phyloP scores from a whole-genome alignment of 2,797 vertebrate species.

The Melanotaenia parkinsoni region DNA sequence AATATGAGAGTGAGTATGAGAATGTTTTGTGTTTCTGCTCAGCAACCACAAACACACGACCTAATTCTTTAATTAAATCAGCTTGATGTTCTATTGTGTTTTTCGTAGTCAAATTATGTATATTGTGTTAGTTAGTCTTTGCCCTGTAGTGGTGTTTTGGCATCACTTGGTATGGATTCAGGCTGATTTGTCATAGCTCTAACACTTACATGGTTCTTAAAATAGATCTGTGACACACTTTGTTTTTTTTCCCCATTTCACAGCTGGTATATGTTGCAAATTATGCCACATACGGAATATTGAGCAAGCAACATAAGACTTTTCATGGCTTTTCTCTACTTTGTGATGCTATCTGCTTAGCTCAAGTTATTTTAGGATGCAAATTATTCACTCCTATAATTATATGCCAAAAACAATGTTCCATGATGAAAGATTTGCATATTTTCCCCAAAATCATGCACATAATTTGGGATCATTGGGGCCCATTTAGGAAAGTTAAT shows the following conservation, averaged over 20 bases:
- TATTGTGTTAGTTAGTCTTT: slow-evolving; percentile 33
- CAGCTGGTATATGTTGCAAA: slow-evolving; percentile 21
- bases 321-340: not conserved
- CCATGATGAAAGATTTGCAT: not conserved
- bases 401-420: not conserved
- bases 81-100: slow-evolving; percentile 53
- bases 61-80: slow-evolving; percentile 71
- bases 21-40: slow-evolving; percentile 45
- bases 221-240: slow-evolving; percentile 21
- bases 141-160: slow-evolving; percentile 27
- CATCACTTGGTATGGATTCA: slow-evolving; percentile 13
- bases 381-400: not conserved
- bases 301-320: not conserved
- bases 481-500: not conserved
- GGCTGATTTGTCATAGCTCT: slow-evolving; percentile 20
- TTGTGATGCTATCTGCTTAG: too few species aligned
- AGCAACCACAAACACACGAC: slow-evolving; percentile 55
- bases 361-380: too few species aligned
- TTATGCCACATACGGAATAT: not conserved
- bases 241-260: not conserved
- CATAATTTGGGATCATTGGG: not conserved
- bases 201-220: slow-evolving; percentile 14
- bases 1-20: slow-evolving; percentile 50
- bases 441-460: not conserved
- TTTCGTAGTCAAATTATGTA: slow-evolving; percentile 39